Evolutionary conservation across 2,113 vertebrate species (phyloP), one percentile per base, ranked within the genome.

Genomic region (Rhinoptilus africanus): DNA sequence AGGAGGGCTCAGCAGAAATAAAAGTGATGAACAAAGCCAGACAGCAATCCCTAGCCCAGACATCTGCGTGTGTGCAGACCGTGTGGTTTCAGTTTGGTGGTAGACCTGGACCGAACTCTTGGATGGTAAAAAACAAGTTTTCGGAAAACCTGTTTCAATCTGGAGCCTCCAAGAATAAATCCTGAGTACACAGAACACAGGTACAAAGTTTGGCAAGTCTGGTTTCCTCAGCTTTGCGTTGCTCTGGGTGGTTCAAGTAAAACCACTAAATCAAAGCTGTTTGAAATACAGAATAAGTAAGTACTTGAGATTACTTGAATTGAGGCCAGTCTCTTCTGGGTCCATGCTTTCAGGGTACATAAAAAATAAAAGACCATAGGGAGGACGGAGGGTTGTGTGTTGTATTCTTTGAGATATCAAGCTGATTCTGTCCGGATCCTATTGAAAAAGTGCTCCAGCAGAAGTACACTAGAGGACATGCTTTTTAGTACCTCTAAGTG

Each of bases 301-400:
- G 94, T 88, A 92, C 92, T 95, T 88, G 53, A 95, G 89, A 87
- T 67, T 4, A n/a, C 50, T 95, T 96, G 77, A 96, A 76, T 88
- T 74, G 30, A 63, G 83, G 54, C 77, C 96, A 89, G 77, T 85
- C 45, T 88, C 12, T 75, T 88, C 85, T 89, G 87, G 62, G 84
- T 68, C 66, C 8, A 3, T 62, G 62, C 69, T 93, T 93, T 94
- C 45, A 66, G 39, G 56, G 27, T 75, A 32, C 30, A 32, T 85
- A 41, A 71, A 92, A 93, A 63, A 34, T 28, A 69, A 28, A 88
- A 81, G n/a, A 75, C 37, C 0, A 0, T 24, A 68, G 60, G 56
- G 64, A 78, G 27, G 24, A 72, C 66, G 53, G 93, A 75, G n/a
- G 12, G 51, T 60, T 90, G 16, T 54, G 7, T 71, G 23, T 62